Conservation (phyloP, 2,797 vertebrate species). For the Gymnodraco acuticeps region DNA sequence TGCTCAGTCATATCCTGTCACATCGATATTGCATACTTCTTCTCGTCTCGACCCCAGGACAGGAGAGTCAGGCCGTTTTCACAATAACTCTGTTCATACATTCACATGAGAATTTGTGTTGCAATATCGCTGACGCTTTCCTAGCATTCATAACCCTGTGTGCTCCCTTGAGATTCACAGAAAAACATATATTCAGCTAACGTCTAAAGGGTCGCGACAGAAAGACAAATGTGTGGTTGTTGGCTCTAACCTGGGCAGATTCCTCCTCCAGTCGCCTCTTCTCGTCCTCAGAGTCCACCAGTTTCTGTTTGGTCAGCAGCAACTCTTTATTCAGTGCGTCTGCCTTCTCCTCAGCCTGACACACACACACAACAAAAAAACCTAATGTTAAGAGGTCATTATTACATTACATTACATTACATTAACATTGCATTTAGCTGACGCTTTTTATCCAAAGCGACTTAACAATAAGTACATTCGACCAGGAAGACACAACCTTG, state of each 20-base stretch:
- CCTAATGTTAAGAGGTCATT: conserved; percentile 33
- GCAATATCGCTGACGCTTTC: conserved; percentile 12
- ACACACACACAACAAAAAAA: conserved; percentile 41
- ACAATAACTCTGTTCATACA: conserved; percentile 4
- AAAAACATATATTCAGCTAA: conserved; percentile 9
- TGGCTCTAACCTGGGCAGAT: conserved; percentile 90
- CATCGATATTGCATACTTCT: conserved; percentile 20
- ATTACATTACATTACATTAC: too few species aligned
- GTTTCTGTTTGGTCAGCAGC: conserved; percentile 97
- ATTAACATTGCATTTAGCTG: too few species aligned
- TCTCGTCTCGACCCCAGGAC: neutral
- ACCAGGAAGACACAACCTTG: too few species aligned
- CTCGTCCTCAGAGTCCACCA: conserved; percentile 97
- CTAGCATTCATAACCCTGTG: neutral
- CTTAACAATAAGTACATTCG: too few species aligned
- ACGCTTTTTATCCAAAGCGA: too few species aligned
- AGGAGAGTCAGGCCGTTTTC: conserved; percentile 17
- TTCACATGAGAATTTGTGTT: conserved; percentile 21
- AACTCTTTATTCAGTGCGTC: conserved; percentile 98
- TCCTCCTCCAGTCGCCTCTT: conserved; percentile 95
- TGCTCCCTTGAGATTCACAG: neutral
- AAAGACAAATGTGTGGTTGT: neutral
- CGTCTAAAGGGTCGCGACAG: conserved; percentile 2
- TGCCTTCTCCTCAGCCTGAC: conserved; percentile 96
- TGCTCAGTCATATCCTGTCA: conserved; percentile 12